Evolutionary conservation across 2,797 vertebrate genomes (phyloP), one percentile per base, ranked within the genome.

Genomic region (Bovichtus variegatus): DNA sequence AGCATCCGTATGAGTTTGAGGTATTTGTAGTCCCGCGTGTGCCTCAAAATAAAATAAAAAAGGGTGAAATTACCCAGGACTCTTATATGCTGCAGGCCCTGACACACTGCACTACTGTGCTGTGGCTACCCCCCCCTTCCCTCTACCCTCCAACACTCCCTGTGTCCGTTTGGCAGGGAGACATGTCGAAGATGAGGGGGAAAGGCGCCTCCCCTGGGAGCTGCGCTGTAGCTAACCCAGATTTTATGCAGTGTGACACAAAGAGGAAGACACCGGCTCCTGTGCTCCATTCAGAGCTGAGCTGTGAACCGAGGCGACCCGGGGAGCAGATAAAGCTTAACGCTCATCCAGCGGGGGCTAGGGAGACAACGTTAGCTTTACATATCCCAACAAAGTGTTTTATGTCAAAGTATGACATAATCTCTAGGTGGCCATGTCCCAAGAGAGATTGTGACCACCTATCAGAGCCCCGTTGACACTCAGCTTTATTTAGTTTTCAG

Each of bases 181-280:
- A 84, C 80, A 77, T 86, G 90, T 78, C 13, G 80, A 83, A 89
- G 90, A 87, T 90, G 80, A 90, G 77, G 87, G 87, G 86, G 83
- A 69, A 75, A 78, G 62, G 74, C 51, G 71, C 82, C 89, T 88
- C 89, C 87, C 90, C 64, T 84, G 89, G 85, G 87, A 82, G 76
- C 84, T 21, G 80, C 31, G 63, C 83, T 82, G 76, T 12, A 71
- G 83, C 87, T 93, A 91, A 91, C 89, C 88, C 87, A 91, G 80
- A 93, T 92, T 85, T 91, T 90, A 92, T 90, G 75, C 89, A 87
- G 86, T 58, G 87, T 87, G 85, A 88, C 89, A 90, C 81, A 66
- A 74, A 80, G 85, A 87, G 83, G 83, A 85, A 83, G 89, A 88
- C 90, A 75, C 71, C 31, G 6, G 69, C 85, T 85, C 87, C 84